A percentile compares a stretch with the other conserved stretches of the same genome.
These are phyloP conservation scores for Ginglymostoma cirratum DNA, from an alignment of 2,113 vertebrate genomes.

Conservation along the genomic window DNA sequence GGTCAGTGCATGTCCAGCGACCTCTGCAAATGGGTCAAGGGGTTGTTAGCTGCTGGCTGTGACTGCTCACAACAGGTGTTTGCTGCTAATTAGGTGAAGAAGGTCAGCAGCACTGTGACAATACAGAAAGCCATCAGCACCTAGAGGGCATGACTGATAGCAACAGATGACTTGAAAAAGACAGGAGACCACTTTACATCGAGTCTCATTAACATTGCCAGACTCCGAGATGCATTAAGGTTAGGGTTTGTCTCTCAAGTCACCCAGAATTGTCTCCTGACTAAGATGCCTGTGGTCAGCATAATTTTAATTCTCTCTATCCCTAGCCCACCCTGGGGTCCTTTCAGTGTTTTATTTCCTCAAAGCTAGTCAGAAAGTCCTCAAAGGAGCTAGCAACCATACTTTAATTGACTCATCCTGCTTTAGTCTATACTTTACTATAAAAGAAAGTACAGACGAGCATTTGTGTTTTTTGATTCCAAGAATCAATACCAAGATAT, in stretches of 20 bases:
- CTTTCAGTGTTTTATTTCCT: background rate
- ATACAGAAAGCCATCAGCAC: background rate
- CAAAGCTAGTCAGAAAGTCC: background rate
- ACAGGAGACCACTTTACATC: background rate
- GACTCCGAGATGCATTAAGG: background rate
- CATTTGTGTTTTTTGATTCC: too few relatives aligned
- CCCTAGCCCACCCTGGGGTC: background rate
- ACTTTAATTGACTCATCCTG: background rate
- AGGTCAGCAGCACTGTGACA: background rate
- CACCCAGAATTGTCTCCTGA: background rate
- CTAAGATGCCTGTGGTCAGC: background rate
- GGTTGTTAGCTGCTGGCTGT: background rate
- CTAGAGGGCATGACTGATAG: background rate
- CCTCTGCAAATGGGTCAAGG: background rate
- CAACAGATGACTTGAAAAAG: background rate
- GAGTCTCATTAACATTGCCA: background rate
- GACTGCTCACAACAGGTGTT: background rate
- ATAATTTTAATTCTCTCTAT: background rate
- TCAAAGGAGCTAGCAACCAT: background rate
- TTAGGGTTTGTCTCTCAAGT: background rate
- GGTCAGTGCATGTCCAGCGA: slow-evolving; percentile 27
- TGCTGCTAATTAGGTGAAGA: background rate
- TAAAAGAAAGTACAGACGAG: background rate
- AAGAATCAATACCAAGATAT: background rate
- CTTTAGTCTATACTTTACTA: background rate